Evolutionary conservation across 1,140 invertebrate species (phyloP).

Genomic region (Microvelia longipes): DNA sequence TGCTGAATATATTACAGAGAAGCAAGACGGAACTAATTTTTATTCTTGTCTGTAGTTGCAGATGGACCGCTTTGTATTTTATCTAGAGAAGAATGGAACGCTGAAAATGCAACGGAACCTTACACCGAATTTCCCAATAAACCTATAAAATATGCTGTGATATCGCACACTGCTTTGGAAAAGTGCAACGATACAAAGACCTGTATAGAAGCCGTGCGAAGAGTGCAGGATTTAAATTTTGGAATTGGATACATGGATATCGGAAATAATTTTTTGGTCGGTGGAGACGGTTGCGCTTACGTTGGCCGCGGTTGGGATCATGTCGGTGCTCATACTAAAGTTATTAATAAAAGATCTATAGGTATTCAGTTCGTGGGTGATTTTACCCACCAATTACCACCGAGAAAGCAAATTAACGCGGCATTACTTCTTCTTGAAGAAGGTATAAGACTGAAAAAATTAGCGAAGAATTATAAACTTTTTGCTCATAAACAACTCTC

Average conservation of each 20-base stretch:
- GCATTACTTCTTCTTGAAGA: conserved; percentile 25
- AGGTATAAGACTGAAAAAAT: conserved; percentile 30
- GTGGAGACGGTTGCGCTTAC: conserved; percentile 50
- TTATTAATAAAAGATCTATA: conserved; percentile 44
- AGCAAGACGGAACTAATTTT: too few relatives aligned
- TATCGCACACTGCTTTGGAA: neutral
- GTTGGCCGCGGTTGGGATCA: conserved; percentile 44
- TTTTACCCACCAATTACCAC: conserved; percentile 34
- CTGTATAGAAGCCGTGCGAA: neutral
- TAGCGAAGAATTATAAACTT: conserved; percentile 43
- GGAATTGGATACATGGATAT: conserved; percentile 22
- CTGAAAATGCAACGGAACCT: neutral
- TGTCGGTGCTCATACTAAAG: conserved; percentile 38
- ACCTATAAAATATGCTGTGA: neutral
- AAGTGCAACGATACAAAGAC: neutral
- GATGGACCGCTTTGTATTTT: neutral
- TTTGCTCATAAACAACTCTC: conserved; percentile 50
- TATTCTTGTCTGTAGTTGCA: too few relatives aligned
- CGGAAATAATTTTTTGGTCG: conserved; percentile 37
- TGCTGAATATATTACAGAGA: too few relatives aligned
- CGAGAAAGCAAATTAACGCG: conserved; percentile 14
- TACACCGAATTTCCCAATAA: neutral
- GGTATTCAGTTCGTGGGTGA: conserved; percentile 54
- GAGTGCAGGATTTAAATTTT: neutral
- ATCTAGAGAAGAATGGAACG: neutral